Evolutionary conservation across 2,113 vertebrate species (phyloP).

Genomic region (Elephantulus edwardii): DNA sequence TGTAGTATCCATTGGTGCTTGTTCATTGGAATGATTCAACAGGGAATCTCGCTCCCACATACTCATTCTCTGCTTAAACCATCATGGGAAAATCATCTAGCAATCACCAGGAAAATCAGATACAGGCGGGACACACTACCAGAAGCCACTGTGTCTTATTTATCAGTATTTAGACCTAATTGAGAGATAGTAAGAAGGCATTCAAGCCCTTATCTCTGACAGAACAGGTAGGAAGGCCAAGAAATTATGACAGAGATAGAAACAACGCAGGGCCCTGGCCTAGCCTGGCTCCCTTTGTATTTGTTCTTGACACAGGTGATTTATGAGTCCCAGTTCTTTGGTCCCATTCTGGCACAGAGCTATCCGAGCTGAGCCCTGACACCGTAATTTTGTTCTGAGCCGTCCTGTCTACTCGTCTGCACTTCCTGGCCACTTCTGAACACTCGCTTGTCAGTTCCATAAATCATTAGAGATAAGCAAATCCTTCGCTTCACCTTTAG

Average conservation of each 20-base stretch:
- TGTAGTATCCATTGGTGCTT: neutral
- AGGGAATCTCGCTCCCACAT: neutral
- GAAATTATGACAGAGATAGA: slow-evolving; percentile 50
- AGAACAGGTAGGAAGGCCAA: slow-evolving; percentile 33
- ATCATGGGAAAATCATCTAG: slow-evolving; percentile 31
- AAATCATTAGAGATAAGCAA: slow-evolving; percentile 83
- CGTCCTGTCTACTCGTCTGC: slow-evolving; percentile 58
- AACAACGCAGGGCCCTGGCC: slow-evolving; percentile 39
- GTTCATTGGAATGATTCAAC: neutral
- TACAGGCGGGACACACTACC: slow-evolving; percentile 39
- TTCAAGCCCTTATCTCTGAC: slow-evolving; percentile 34
- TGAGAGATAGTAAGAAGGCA: slow-evolving; percentile 63
- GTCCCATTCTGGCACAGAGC: slow-evolving; percentile 75
- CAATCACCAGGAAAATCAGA: slow-evolving; percentile 4
- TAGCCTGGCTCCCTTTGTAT: slow-evolving; percentile 64
- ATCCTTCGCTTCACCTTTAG: slow-evolving; percentile 82
- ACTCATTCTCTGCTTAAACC: neutral
- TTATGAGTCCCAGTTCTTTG: slow-evolving; percentile 77
- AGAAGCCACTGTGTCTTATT: slow-evolving; percentile 65
- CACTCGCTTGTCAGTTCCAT: slow-evolving; percentile 76
- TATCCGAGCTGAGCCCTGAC: slow-evolving; percentile 68
- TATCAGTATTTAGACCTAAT: slow-evolving; percentile 53
- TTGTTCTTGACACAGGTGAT: slow-evolving; percentile 78
- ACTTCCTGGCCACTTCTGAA: slow-evolving; percentile 74
- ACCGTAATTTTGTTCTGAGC: slow-evolving; percentile 78